Evolutionary conservation across 2,797 vertebrate genomes (phyloP).

Genomic region (Pipistrellus pipistrellus): DNA sequence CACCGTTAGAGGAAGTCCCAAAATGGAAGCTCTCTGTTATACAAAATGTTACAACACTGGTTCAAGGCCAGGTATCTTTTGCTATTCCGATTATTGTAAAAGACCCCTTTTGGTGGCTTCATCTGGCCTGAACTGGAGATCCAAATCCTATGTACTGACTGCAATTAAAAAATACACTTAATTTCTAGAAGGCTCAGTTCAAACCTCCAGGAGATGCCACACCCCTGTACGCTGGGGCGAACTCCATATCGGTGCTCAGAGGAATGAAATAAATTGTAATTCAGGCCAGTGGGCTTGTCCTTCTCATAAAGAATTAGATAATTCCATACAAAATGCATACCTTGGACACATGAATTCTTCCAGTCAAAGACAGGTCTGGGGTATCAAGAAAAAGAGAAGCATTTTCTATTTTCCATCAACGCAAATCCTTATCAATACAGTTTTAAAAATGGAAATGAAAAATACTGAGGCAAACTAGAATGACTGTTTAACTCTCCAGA

Average conservation of each 20-base stretch:
- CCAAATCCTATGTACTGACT: neutral
- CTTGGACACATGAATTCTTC: neutral
- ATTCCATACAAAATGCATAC: neutral
- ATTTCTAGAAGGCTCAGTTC: slow-evolving; percentile 32
- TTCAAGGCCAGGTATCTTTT: neutral
- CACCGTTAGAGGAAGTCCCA: neutral
- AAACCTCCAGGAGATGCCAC: neutral
- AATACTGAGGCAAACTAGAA: slow-evolving; percentile 45
- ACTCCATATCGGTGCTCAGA: neutral
- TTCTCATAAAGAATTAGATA: slow-evolving; percentile 34
- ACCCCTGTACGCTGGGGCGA: neutral
- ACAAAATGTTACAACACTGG: neutral
- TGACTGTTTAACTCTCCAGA: slow-evolving; percentile 47
- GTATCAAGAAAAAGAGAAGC: neutral
- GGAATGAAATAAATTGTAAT: neutral
- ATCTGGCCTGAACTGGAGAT: neutral
- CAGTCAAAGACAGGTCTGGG: neutral
- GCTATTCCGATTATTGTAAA: slow-evolving; percentile 20
- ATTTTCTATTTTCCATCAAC: slow-evolving; percentile 40
- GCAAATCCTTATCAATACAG: slow-evolving; percentile 29
- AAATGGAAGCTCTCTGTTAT: neutral
- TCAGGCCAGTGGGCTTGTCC: neutral
- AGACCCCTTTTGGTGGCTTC: neutral
- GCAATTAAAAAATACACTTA: neutral
- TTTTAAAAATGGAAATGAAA: slow-evolving; percentile 57